Conservation (phyloP, 2,113 vertebrate species). For the Antigone vipio region DNA sequence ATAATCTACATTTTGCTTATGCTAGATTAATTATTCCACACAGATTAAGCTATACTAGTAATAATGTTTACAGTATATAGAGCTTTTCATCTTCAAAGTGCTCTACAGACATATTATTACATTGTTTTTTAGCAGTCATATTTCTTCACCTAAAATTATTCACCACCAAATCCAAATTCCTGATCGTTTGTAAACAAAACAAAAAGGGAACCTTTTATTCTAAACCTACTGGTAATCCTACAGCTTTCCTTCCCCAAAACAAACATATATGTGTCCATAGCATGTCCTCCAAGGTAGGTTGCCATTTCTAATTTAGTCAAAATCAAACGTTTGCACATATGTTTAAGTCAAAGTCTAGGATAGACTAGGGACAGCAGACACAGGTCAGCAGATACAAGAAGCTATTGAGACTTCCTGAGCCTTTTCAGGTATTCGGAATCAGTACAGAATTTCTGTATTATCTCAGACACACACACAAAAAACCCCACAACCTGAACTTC, state of each 20-base stretch:
- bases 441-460: neutral
- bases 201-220: neutral
- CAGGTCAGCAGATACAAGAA: neutral
- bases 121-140: neutral
- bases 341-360: neutral
- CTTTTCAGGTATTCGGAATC: neutral
- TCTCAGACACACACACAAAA: neutral
- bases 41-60: neutral
- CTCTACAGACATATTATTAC: conserved; percentile 47
- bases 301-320: neutral
- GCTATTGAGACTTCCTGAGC: neutral
- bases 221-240: neutral
- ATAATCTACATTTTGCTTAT: neutral
- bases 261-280: neutral
- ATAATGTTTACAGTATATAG: conserved; percentile 32
- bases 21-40: conserved; percentile 24
- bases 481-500: neutral
- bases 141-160: conserved; percentile 32
- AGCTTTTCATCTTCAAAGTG: conserved; percentile 59
- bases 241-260: neutral
- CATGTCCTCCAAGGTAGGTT: neutral
- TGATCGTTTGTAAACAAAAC: neutral
- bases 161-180: neutral
- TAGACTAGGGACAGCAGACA: neutral
- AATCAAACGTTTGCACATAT: neutral